Evolutionary conservation across 2,113 vertebrate genomes (phyloP), one percentile per base, ranked within the genome.

Genomic region (Probosciger aterrimus): DNA sequence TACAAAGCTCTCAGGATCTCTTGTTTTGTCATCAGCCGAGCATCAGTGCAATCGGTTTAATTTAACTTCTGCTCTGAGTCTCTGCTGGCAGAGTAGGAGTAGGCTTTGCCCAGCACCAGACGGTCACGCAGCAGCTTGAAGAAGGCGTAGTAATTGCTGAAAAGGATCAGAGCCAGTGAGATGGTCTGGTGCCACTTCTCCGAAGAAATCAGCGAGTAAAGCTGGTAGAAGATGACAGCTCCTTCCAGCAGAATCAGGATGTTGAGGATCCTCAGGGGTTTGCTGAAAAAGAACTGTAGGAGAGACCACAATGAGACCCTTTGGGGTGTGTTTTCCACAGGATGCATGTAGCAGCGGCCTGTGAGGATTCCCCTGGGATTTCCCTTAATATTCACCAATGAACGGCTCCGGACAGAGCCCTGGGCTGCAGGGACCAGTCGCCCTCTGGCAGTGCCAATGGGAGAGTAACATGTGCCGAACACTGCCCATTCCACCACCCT

Each of bases 161-260:
- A 99, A 96, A 99, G 99, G 93, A 99, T 99, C 95, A 99, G 98
- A 5, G 99, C 99, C 97, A 99, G 97, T 0, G 99, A 99, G 98
- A 99, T 99, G 1, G 98, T 99, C 97, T 99, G 99, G 97, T 99
- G 99, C 99, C 99, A 99, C 97, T 99, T 99, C 92, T 99, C 99
- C 0, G 99, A 99, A 79, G 99, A 99, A 44, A 99, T 98, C 69
- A 99, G 97, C 0, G 99, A 99, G 97, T 99, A 99, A 7, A 99
- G 98, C 97, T 99, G 99, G 98, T 99, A 99, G 97, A 99, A 98
- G 93, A 99, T 99, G 97, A 99, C 98, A 0, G 99, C 98, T 46
- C 99, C 99, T 86, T 99, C 99, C 73, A 99, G 97, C 93, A 99
- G 98, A 80, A 99, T 98, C 67, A 99, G 98, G 97, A 99, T 99